phyloP scores from a whole-genome alignment of 2,888 invertebrate species.

The Silvanus unidentatus region DNA sequence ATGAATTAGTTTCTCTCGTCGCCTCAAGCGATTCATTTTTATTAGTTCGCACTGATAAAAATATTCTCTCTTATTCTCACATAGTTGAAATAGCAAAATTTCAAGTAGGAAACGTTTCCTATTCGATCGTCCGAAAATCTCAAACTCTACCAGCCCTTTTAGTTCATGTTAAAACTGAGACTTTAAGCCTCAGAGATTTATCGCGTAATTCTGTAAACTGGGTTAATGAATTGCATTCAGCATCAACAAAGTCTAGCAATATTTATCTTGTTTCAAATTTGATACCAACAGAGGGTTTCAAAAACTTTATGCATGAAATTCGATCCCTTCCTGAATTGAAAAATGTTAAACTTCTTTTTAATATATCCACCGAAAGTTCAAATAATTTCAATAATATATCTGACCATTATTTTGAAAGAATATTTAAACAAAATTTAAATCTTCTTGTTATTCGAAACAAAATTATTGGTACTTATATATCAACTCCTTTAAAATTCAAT shows the following conservation, averaged over 20 bases:
- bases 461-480: constrained; percentile 31
- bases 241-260: not conserved
- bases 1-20: constrained; percentile 33
- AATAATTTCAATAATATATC: no score
- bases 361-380: no score
- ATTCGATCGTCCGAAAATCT: constrained; percentile 37
- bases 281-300: not conserved
- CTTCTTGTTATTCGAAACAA: no score
- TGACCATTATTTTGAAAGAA: no score
- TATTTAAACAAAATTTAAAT: no score
- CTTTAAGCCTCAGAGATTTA: not conserved
- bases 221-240: not conserved
- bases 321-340: not conserved
- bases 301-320: constrained; percentile 2
- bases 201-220: not conserved
- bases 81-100: constrained; percentile 33
- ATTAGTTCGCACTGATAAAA: constrained; percentile 30
- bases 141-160: not conserved
- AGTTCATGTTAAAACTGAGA: not conserved
- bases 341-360: no score
- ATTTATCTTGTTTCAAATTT: not conserved
- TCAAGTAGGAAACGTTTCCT: constrained; percentile 26
- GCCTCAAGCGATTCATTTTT: constrained; percentile 33
- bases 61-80: constrained; percentile 22
- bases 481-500: constrained; percentile 34